Conservation (phyloP, 2,888 invertebrate species). For the Folsomia candida region DNA sequence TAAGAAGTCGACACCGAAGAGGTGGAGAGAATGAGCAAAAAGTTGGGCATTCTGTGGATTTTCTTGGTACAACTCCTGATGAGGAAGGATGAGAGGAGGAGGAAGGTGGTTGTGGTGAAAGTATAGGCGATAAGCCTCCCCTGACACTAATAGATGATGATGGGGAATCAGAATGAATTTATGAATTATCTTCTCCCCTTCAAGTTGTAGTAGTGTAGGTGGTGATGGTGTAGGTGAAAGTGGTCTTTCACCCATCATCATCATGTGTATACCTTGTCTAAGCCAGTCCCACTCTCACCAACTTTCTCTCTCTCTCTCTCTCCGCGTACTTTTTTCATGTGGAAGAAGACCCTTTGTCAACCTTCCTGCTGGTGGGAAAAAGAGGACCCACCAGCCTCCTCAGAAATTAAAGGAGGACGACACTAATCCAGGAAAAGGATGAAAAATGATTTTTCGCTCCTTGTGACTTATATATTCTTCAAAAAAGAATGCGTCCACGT, state of each 20-base stretch:
- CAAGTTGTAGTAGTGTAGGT: neutral
- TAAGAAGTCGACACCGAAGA: too few species aligned
- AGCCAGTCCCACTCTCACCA: too few species aligned
- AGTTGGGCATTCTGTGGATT: neutral
- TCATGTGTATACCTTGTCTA: too few species aligned
- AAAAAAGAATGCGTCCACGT: neutral
- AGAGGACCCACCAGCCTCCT: too few species aligned
- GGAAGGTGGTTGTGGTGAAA: neutral
- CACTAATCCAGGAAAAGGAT: conserved; percentile 8
- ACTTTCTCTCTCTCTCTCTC: neutral
- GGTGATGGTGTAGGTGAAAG: neutral
- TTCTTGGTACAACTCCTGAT: too few species aligned
- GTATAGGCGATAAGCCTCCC: neutral
- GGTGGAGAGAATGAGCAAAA: too few species aligned
- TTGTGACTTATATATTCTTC: neutral
- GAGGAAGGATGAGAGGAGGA: too few species aligned
- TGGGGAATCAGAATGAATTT: neutral
- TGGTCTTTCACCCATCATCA: neutral
- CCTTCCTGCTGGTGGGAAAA: too few species aligned
- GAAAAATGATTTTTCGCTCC: neutral
- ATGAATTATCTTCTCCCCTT: neutral
- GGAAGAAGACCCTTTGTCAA: too few species aligned
- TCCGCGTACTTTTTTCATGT: too few species aligned
- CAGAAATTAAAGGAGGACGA: conserved; percentile 3
- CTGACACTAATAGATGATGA: neutral